Percentiles rank a stretch among this genome's conserved stretches.
Conservation (phyloP, 2,797 vertebrate genomes). For the Cryptoblepharus egeriae region DNA sequence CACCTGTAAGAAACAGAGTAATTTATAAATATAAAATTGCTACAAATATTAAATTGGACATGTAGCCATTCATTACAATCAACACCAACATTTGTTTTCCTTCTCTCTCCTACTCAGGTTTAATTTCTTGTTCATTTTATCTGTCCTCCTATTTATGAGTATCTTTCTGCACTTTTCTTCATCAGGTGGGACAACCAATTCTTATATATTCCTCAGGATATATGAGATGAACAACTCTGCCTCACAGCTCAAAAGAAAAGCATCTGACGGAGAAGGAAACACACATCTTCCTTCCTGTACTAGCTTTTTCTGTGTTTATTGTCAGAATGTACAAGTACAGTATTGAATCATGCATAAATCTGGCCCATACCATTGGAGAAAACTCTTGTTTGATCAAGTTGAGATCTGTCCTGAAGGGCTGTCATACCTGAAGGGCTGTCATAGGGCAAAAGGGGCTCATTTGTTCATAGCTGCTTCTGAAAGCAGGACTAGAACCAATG, state of each 20-base stretch:
- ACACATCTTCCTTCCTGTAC: background rate
- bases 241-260: background rate
- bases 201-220: background rate
- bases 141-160: background rate
- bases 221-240: background rate
- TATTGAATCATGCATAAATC: background rate
- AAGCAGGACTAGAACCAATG: no score
- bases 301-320: background rate
- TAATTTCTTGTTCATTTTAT: background rate
- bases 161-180: background rate
- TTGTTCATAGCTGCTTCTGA: no score
- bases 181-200: background rate
- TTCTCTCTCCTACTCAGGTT: background rate
- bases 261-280: background rate
- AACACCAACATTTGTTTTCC: background rate
- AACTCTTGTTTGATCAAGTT: background rate
- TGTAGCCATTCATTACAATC: background rate
- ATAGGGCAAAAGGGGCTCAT: no score
- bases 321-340: background rate
- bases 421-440: no score
- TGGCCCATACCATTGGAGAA: background rate
- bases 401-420: no score
- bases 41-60: background rate
- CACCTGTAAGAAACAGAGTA: slow-evolving; percentile 74
- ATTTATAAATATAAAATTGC: slow-evolving; percentile 7